Base-by-base conservation (phyloP, 1,140 invertebrate species). In the Sminthurides bifidus region DNA sequence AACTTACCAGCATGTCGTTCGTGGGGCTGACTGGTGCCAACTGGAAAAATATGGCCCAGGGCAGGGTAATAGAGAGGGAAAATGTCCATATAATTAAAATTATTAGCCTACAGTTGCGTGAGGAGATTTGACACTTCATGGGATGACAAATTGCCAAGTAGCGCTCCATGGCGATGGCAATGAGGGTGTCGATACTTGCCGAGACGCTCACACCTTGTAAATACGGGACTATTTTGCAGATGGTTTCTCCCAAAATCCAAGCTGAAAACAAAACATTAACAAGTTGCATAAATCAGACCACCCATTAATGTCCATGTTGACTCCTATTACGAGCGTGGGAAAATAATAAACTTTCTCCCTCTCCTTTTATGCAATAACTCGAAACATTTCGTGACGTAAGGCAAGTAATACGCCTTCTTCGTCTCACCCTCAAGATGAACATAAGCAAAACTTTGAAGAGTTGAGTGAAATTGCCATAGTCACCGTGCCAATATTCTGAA, bases 201-300 rank as follows among this genome's bases (percentile, higher is more conserved):
- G 74, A 75, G 6, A 79, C 76, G 14, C 74, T 73, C 4, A 78
- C 75, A 4, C 75, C 76, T 66, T 79, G 77, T 3, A 79, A 67
- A 61, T 75, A 79, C 4, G 76, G 71, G 0, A 74, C 74, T 1
- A 74, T 69, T 65, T 77, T 77, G 58, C 77, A 79, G 54, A 76
- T 67, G 55, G 75, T 71, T 44, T 71, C 67, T 5, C 77, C 77
- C 51, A 77, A 69, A 37, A 73, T 68, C 76, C 76, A 79, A 54
- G 74, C 77, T 78, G 67, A 40, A 52, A 48, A 52, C 2, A 52
- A 17, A 1, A 43, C n/a, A 44, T 0, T 31, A 41, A 31, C 26
- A 44, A 44, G 33, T 29, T 43, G n/a, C n/a, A n/a, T n/a, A n/a
- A n/a, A n/a, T n/a, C n/a, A n/a, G n/a, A n/a, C n/a, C 6, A 45